Evolutionary conservation across 2,888 invertebrate species (phyloP).

Genomic region (Drosophila parthenogenetica): DNA sequence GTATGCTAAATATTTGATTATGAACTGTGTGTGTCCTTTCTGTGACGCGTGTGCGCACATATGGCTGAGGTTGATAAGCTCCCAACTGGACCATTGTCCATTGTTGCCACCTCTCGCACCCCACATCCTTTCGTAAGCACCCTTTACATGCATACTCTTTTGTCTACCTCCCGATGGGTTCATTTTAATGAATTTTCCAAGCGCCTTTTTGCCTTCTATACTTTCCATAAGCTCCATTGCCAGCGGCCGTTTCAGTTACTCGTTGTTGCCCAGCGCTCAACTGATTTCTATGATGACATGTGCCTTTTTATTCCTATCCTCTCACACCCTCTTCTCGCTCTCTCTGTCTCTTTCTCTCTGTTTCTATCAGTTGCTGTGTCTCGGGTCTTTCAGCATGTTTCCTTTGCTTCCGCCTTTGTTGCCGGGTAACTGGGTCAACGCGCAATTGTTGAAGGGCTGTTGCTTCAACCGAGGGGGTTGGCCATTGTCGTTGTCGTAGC

Average conservation of each 20-base stretch:
- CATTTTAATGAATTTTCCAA: conserved; percentile 78
- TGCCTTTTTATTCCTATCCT: conserved; percentile 66
- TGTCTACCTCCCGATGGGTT: conserved; percentile 30
- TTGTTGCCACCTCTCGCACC: conserved; percentile 32
- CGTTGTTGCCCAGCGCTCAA: conserved; percentile 53
- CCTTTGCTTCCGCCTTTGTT: conserved; percentile 80
- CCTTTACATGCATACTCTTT: background rate
- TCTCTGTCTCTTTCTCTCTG: conserved; percentile 16
- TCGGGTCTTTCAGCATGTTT: conserved; percentile 71
- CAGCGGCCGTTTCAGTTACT: conserved; percentile 54
- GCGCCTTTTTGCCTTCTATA: conserved; percentile 52
- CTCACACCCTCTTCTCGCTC: conserved; percentile 1
- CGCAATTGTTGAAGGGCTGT: conserved; percentile 75
- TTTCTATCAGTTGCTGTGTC: conserved; percentile 29
- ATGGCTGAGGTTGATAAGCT: conserved; percentile 55
- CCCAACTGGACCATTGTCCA: conserved; percentile 61
- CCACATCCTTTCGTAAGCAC: background rate
- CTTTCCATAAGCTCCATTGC: conserved; percentile 69
- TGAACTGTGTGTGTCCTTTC: conserved; percentile 53
- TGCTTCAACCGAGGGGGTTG: conserved; percentile 34
- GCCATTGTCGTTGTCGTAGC: conserved; percentile 29
- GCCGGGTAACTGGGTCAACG: conserved; percentile 80
- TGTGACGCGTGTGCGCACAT: conserved; percentile 51
- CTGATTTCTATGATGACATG: conserved; percentile 80
- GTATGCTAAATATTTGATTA: conserved; percentile 84